Conservation (phyloP, 1,140 invertebrate species). For the Centruroides sculpturatus region DNA sequence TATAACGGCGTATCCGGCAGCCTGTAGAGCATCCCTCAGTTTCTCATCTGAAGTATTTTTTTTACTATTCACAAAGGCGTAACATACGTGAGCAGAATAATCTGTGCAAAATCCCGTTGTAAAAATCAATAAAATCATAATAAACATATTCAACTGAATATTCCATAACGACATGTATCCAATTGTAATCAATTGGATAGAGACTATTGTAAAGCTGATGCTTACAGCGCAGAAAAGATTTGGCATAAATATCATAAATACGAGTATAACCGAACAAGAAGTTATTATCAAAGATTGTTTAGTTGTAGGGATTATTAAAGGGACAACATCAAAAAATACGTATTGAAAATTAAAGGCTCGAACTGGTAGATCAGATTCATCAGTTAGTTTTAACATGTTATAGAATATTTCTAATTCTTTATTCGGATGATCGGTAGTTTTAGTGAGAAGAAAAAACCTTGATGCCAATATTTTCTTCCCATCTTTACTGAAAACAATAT, state of each 20-base stretch:
- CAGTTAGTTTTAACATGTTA: constrained; percentile 65
- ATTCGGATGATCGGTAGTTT: constrained; percentile 65
- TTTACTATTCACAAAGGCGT: constrained; percentile 77
- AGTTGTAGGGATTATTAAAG: constrained; percentile 76
- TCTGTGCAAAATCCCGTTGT: constrained; percentile 95
- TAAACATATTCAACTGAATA: constrained; percentile 87
- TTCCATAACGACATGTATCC: constrained; percentile 93
- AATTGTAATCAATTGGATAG: constrained; percentile 82
- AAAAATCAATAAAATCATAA: constrained; percentile 98
- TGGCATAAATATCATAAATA: constrained; percentile 88
- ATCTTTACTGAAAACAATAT: constrained; percentile 65
- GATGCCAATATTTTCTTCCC: constrained; percentile 62
- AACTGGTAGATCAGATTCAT: constrained; percentile 59
- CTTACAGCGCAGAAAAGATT: constrained; percentile 81
- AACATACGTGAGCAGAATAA: constrained; percentile 92
- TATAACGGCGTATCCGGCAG: constrained; percentile 77
- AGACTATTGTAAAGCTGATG: constrained; percentile 87
- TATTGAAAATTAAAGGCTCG: constrained; percentile 88
- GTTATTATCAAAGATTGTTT: constrained; percentile 58
- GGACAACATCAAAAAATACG: constrained; percentile 87
- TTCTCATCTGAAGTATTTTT: constrained; percentile 37
- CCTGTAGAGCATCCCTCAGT: constrained; percentile 71
- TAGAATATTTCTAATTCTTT: constrained; percentile 78
- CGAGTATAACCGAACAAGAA: constrained; percentile 90
- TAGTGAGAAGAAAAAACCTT: constrained; percentile 63